These are phyloP conservation scores for Hybos culiciformis DNA, from an alignment of 2,888 invertebrate genomes.

Conservation along the genomic window DNA sequence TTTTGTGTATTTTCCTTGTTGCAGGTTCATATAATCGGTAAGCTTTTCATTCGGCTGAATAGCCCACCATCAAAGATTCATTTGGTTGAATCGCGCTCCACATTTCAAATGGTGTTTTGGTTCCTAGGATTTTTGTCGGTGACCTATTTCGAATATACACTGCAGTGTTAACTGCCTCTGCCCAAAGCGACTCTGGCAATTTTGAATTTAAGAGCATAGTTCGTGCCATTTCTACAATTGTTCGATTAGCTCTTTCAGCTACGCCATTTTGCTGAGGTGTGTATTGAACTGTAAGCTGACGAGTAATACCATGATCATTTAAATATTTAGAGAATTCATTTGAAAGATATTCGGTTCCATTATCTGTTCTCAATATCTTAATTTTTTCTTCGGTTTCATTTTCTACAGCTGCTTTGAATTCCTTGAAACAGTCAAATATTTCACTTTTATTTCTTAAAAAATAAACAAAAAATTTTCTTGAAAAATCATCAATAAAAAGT, in stretches of 20 bases:
- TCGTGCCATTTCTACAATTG: slow-evolving; percentile 17
- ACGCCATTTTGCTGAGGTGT: slow-evolving; percentile 15
- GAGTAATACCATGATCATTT: neutral
- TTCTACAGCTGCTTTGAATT: slow-evolving; percentile 9
- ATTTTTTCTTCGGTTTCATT: slow-evolving; percentile 9
- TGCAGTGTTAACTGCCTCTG: slow-evolving; percentile 26
- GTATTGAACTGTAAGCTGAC: slow-evolving; percentile 2
- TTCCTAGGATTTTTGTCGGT: slow-evolving; percentile 3
- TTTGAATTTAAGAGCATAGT: slow-evolving; percentile 17
- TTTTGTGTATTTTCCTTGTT: slow-evolving; percentile 8
- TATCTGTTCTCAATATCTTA: slow-evolving; percentile 5
- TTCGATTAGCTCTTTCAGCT: slow-evolving; percentile 12
- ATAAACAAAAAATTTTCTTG: slow-evolving; percentile 9
- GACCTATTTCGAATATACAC: slow-evolving; percentile 16
- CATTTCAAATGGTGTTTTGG: slow-evolving; percentile 22
- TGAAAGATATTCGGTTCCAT: slow-evolving; percentile 6
- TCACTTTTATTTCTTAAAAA: slow-evolving; percentile 13
- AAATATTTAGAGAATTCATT: neutral
- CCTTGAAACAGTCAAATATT: slow-evolving; percentile 9
- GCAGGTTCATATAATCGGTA: slow-evolving; percentile 15
- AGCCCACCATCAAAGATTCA: slow-evolving; percentile 18
- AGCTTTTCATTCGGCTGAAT: slow-evolving; percentile 20
- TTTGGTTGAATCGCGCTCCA: slow-evolving; percentile 18
- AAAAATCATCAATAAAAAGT: slow-evolving; percentile 14
- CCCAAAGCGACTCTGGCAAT: slow-evolving; percentile 22